Conservation (phyloP, 2,797 vertebrate genomes). For the Gallinago solitaria region DNA sequence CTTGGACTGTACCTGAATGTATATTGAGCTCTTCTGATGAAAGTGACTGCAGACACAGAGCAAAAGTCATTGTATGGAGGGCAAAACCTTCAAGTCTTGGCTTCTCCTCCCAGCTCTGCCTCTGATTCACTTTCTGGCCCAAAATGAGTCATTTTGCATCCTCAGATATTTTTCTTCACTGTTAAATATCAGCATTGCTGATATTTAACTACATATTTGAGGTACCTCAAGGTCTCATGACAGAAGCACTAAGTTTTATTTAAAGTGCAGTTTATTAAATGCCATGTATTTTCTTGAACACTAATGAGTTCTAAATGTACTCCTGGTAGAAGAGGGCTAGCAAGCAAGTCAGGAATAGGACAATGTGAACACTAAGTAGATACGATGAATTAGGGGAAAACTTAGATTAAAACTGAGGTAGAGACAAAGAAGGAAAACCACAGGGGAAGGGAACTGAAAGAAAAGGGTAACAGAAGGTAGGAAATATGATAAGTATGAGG, state of each 20-base stretch:
- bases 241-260: background rate
- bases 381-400: background rate
- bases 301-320: background rate
- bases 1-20: background rate
- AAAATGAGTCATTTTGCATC: background rate
- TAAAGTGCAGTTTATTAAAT: background rate
- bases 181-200: background rate
- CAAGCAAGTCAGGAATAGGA: background rate
- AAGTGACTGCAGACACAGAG: background rate
- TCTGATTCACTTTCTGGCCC: background rate
- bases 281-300: background rate
- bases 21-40: background rate
- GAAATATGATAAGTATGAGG: background rate
- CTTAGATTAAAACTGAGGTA: background rate
- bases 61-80: background rate
- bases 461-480: background rate
- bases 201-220: background rate
- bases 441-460: background rate
- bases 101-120: background rate
- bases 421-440: background rate
- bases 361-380: background rate
- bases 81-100: background rate
- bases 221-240: background rate
- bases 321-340: background rate
- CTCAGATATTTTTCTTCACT: background rate